phyloP scores from a whole-genome alignment of 2,113 vertebrate genomes.

The Paratilapia polleni region DNA sequence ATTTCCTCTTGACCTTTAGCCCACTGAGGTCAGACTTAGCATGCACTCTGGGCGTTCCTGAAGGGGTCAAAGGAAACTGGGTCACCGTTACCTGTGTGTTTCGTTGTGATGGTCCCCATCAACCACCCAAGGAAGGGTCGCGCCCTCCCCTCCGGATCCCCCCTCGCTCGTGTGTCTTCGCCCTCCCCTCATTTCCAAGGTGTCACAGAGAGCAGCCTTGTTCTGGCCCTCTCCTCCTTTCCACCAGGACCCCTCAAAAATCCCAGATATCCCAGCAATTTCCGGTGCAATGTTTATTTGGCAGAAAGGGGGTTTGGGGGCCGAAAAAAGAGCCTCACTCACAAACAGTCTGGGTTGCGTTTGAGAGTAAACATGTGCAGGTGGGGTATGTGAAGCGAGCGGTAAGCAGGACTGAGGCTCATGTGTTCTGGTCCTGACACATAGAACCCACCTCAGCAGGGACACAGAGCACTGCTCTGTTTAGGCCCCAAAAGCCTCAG shows the following conservation, averaged over 20 bases:
- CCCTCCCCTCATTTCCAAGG: conserved; percentile 62
- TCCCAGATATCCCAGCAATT: conserved; percentile 85
- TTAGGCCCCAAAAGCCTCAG: conserved; percentile 56
- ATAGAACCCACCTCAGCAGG: conserved; percentile 66
- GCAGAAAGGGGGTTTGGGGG: conserved; percentile 51
- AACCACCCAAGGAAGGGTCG: conserved; percentile 49
- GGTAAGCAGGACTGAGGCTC: conserved; percentile 70
- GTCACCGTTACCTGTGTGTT: conserved; percentile 63
- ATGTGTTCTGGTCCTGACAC: conserved; percentile 77
- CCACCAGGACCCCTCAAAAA: conserved; percentile 80
- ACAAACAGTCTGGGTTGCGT: conserved; percentile 74
- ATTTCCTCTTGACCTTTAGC: conserved; percentile 36
- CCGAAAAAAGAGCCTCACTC: conserved; percentile 71
- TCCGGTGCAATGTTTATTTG: conserved; percentile 84
- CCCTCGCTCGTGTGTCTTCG: conserved; percentile 5
- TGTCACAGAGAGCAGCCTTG: conserved; percentile 80
- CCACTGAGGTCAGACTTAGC: conserved; percentile 20
- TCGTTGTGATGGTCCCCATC: neutral
- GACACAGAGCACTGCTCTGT: conserved; percentile 74
- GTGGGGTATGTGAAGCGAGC: conserved; percentile 58
- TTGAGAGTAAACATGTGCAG: conserved; percentile 75
- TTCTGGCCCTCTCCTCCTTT: conserved; percentile 69
- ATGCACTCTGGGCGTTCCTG: neutral
- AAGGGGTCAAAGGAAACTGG: conserved; percentile 61
- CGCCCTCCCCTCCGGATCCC: conserved; percentile 41